Evolutionary conservation across 2,888 invertebrate genomes (phyloP).

Genomic region (Perizoma flavofasciatum): DNA sequence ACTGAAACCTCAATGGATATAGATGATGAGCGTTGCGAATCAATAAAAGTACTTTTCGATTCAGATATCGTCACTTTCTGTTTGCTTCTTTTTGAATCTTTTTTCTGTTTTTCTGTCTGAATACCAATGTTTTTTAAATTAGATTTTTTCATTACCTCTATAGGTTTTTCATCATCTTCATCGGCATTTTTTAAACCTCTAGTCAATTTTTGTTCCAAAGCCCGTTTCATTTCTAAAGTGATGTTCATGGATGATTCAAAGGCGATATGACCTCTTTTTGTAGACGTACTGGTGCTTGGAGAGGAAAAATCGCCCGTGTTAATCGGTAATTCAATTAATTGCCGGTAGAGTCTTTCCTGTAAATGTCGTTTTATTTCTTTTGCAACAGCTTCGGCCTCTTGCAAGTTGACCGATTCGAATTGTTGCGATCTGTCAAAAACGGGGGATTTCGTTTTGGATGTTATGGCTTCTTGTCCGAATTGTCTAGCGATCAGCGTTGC

Average conservation of each 20-base stretch:
- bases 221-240: conserved; percentile 37
- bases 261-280: conserved; percentile 21
- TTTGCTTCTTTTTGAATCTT: conserved; percentile 18
- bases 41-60: conserved; percentile 28
- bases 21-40: conserved; percentile 4
- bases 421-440: background rate
- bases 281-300: conserved; percentile 4
- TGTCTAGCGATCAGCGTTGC: conserved; percentile 41
- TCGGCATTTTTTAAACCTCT: conserved; percentile 4
- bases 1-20: conserved; percentile 14
- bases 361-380: conserved; percentile 39
- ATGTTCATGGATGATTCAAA: conserved; percentile 42
- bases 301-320: background rate
- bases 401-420: conserved; percentile 20
- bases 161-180: background rate
- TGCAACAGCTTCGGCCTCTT: conserved; percentile 37
- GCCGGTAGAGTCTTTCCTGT: conserved; percentile 31
- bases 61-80: conserved; percentile 52
- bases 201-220: conserved; percentile 28
- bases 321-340: conserved; percentile 27
- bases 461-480: conserved; percentile 46
- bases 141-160: conserved; percentile 39
- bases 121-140: conserved; percentile 50
- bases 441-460: conserved; percentile 23
- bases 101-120: conserved; percentile 46